Conservation (phyloP, 2,797 vertebrate genomes). For the Onychomys arenicola region DNA sequence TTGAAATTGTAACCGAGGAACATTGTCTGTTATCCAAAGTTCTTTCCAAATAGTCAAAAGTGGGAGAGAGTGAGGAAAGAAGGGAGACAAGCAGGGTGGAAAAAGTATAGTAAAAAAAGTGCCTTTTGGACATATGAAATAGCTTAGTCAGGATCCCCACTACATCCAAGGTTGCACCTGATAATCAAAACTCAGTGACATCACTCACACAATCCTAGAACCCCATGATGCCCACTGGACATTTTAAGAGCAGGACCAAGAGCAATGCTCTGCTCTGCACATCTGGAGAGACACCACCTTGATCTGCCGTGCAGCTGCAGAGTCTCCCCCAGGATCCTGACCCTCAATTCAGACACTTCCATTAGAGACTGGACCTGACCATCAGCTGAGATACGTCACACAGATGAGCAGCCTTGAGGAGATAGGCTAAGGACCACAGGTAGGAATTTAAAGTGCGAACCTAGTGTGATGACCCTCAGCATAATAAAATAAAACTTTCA, state of each 20-base stretch:
- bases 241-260: background rate
- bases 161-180: background rate
- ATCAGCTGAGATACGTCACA: background rate
- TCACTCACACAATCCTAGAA: background rate
- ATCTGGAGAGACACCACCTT: background rate
- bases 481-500: background rate
- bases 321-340: background rate
- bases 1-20: constrained; percentile 30
- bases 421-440: background rate
- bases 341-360: background rate
- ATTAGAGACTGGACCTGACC: background rate
- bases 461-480: background rate
- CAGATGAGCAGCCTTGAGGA: background rate
- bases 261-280: background rate
- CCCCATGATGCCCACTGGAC: background rate
- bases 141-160: background rate
- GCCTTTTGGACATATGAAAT: background rate
- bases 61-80: background rate
- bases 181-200: background rate
- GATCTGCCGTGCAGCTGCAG: background rate
- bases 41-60: background rate
- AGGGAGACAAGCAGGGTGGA: background rate
- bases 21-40: background rate
- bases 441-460: background rate
- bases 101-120: background rate